A percentile compares a stretch with the other conserved stretches of the same genome.
Evolutionary conservation across 2,113 vertebrate genomes (phyloP).

Genomic region (Oncorhynchus nerka): DNA sequence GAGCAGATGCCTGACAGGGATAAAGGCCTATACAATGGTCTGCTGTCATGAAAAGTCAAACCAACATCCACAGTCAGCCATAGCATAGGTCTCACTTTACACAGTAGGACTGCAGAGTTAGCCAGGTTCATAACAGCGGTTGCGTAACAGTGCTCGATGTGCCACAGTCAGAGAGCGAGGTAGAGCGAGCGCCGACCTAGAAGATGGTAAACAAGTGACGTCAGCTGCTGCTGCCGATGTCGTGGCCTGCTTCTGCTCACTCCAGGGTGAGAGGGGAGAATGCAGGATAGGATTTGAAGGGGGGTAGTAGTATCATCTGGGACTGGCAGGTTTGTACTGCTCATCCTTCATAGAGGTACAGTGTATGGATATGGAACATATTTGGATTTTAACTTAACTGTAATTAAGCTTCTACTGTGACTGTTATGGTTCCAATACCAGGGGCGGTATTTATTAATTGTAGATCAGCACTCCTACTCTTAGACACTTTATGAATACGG

Average conservation of each 20-base stretch:
- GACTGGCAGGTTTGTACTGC: too few species aligned
- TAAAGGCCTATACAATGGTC: background rate
- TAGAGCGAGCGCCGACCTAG: constrained; percentile 54
- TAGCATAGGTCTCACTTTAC: constrained; percentile 7
- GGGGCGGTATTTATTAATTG: too few species aligned
- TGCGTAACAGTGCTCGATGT: constrained; percentile 63
- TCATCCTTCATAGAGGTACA: too few species aligned
- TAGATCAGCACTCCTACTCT: too few species aligned
- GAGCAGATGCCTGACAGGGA: background rate
- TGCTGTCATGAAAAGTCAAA: constrained; percentile 12
- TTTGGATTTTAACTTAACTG: too few species aligned
- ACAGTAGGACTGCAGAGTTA: background rate
- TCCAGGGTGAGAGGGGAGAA: background rate
- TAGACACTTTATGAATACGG: too few species aligned
- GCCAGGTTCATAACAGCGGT: constrained; percentile 20
- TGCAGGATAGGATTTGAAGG: constrained; percentile 12
- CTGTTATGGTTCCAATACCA: too few species aligned
- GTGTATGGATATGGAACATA: too few species aligned
- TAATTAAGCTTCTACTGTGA: too few species aligned
- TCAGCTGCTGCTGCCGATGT: constrained; percentile 56
- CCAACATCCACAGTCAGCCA: constrained; percentile 1
- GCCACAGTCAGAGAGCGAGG: constrained; percentile 47
- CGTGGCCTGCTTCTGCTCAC: constrained; percentile 58
- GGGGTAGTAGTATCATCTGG: background rate
- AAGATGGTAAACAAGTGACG: constrained; percentile 74